Conservation (phyloP, 2,113 vertebrate genomes). For the Salvator merianae region DNA sequence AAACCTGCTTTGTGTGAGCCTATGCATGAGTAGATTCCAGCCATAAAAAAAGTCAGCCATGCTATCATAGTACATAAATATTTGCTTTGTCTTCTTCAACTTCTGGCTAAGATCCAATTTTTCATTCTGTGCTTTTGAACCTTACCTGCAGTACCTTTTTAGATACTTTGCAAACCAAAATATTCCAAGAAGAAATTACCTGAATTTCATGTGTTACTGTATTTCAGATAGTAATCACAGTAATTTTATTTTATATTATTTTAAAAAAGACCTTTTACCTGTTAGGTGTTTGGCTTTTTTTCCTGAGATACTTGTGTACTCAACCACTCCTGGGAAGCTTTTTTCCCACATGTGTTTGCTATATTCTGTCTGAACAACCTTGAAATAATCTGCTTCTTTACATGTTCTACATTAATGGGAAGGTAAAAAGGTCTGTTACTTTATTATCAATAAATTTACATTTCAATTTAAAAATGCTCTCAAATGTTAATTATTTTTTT, state of each 20-base stretch:
- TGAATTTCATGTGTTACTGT: too few species aligned
- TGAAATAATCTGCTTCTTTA: not conserved
- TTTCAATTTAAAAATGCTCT: not conserved
- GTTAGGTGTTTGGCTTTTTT: not conserved
- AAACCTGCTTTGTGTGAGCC: not conserved
- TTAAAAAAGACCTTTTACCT: not conserved
- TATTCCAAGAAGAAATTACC: not conserved
- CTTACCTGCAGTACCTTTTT: not conserved
- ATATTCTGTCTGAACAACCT: not conserved
- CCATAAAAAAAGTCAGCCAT: not conserved
- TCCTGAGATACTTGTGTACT: not conserved
- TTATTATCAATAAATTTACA: constrained; percentile 18
- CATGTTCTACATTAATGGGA: not conserved
- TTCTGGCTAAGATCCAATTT: not conserved
- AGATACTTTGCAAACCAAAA: not conserved
- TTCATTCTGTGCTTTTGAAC: not conserved
- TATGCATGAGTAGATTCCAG: not conserved
- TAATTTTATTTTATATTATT: too few species aligned
- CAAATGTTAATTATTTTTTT: not conserved
- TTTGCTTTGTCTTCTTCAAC: not conserved
- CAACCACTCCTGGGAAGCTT: not conserved
- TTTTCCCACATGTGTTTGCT: not conserved
- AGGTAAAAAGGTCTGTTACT: not conserved
- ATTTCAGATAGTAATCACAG: too few species aligned
- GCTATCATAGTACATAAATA: not conserved